phyloP scores from a whole-genome alignment of 2,888 invertebrate genomes.

The Drepana falcataria region DNA sequence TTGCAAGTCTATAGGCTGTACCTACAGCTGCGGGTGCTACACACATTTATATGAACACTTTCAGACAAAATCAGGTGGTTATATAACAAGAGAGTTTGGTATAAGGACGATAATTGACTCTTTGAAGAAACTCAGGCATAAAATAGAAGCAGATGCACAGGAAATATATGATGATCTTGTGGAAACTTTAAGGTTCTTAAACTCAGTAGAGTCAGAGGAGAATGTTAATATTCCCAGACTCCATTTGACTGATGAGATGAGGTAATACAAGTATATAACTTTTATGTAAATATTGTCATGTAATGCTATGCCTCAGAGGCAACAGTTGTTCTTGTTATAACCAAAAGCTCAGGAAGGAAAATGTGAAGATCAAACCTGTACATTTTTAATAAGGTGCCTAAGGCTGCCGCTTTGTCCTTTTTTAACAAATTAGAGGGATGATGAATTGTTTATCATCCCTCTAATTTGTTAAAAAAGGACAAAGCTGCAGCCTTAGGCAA shows the following conservation, averaged over 20 bases:
- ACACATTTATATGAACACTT: constrained; percentile 21
- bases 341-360: no score
- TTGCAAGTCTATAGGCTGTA: neutral
- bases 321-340: no score
- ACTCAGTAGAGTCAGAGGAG: constrained; percentile 58
- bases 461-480: no score
- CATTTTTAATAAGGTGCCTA: no score
- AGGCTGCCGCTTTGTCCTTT: no score
- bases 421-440: no score
- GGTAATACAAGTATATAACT: constrained; percentile 32
- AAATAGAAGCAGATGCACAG: constrained; percentile 54
- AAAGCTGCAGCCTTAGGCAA: no score
- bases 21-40: neutral
- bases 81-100: constrained; percentile 72
- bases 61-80: constrained; percentile 74
- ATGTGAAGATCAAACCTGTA: no score
- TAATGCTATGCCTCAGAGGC: no score
- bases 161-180: constrained; percentile 63
- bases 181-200: constrained; percentile 56
- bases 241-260: constrained; percentile 61
- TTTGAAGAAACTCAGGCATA: constrained; percentile 57
- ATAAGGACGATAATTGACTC: constrained; percentile 51
- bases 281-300: neutral
- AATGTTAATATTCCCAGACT: constrained; percentile 49
- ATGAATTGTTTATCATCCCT: no score